phyloP scores from a whole-genome alignment of 2,797 vertebrate species.

The Pipistrellus pygmaeus region DNA sequence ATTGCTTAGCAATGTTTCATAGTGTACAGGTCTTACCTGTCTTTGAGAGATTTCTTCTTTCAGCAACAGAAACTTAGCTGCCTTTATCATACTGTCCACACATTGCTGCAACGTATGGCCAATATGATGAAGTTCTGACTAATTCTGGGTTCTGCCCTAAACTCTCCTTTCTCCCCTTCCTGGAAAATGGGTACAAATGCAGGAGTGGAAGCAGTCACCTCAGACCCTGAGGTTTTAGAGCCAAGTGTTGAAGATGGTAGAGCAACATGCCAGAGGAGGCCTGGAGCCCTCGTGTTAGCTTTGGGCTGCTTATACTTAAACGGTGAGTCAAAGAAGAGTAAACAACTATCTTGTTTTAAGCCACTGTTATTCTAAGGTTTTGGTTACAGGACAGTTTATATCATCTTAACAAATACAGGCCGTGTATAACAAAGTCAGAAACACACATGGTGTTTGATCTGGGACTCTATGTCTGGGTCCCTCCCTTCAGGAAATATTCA shows the following conservation, averaged over 20 bases:
- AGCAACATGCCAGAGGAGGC: not conserved
- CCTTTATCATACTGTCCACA: not conserved
- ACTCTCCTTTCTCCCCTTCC: not conserved
- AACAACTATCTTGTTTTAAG: not conserved
- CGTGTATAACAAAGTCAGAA: not conserved
- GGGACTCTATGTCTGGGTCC: not conserved
- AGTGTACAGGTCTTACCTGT: not conserved
- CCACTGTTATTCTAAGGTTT: not conserved
- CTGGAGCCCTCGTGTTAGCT: not conserved
- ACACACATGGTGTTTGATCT: not conserved
- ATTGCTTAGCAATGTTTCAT: not conserved
- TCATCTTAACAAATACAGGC: not conserved
- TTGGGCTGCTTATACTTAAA: not conserved
- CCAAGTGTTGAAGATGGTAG: not conserved
- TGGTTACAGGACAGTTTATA: not conserved
- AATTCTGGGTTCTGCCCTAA: not conserved
- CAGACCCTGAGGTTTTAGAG: not conserved
- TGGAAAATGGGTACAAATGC: not conserved
- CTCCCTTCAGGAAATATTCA: not conserved
- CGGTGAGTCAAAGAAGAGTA: not conserved
- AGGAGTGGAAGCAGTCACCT: not conserved
- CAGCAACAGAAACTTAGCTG: not conserved
- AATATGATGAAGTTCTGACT: not conserved
- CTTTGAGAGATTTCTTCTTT: not conserved
- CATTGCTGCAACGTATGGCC: not conserved